Percentiles rank a stretch among this genome's conserved stretches.
Evolutionary conservation across 2,888 invertebrate species (phyloP).

Genomic region (Cryptocephalus moraei): DNA sequence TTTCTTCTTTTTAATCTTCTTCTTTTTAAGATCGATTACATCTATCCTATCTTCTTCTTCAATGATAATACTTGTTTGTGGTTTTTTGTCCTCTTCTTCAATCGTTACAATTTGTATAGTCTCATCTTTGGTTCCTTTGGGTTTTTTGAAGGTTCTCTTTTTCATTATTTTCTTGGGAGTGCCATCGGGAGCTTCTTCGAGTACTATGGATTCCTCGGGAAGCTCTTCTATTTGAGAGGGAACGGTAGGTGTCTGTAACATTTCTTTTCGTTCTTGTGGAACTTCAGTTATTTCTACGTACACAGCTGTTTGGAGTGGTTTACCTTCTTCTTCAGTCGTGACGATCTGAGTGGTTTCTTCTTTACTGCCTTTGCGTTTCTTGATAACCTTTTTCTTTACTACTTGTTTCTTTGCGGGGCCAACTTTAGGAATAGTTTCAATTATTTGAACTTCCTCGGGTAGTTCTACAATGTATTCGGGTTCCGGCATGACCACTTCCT

Average conservation of each 20-base stretch:
- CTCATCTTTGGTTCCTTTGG: constrained; percentile 27
- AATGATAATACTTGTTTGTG: constrained; percentile 35
- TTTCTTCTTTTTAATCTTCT: constrained; percentile 9
- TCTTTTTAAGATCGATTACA: constrained; percentile 25
- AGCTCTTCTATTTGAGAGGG: constrained; percentile 17
- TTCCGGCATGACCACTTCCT: constrained; percentile 2
- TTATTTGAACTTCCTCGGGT: constrained; percentile 21
- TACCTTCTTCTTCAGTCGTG: constrained; percentile 32
- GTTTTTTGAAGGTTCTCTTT: constrained; percentile 25
- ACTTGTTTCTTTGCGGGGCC: constrained; percentile 22
- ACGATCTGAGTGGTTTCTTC: constrained; percentile 36
- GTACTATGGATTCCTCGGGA: constrained; percentile 33
- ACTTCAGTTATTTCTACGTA: constrained; percentile 30
- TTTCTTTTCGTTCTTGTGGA: constrained; percentile 25
- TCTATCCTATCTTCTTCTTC: constrained; percentile 22
- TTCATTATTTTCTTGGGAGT: constrained; percentile 22
- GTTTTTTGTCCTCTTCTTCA: constrained; percentile 39
- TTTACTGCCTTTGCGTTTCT: constrained; percentile 29
- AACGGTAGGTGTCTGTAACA: constrained; percentile 29
- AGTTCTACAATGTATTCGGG: constrained; percentile 20
- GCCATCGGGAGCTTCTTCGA: constrained; percentile 17
- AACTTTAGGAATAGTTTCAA: constrained; percentile 31
- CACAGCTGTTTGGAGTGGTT: constrained; percentile 34
- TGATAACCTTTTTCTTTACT: constrained; percentile 22
- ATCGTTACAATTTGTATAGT: constrained; percentile 39